Conservation (phyloP, 2,888 invertebrate species). For the Acanthococcus lagerstroemiae region DNA sequence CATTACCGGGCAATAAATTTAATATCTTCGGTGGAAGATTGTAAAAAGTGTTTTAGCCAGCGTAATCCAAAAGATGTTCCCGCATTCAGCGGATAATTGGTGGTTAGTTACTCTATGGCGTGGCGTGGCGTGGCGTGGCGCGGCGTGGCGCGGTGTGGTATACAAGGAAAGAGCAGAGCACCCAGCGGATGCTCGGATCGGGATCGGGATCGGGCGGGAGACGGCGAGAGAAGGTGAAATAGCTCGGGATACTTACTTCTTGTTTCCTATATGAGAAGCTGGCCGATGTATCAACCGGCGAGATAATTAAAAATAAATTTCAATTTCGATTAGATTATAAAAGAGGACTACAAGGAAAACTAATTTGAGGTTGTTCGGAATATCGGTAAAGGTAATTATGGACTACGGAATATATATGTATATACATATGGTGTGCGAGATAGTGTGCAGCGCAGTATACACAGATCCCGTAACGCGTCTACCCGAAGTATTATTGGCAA, state of each 20-base stretch:
- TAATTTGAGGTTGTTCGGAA: conserved; percentile 28
- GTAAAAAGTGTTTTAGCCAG: no score
- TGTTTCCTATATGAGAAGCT: conserved; percentile 8
- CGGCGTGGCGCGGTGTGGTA: not conserved
- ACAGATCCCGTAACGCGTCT: not conserved
- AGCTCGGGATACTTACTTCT: conserved; percentile 18
- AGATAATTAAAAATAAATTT: conserved; percentile 31
- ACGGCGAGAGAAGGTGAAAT: not conserved
- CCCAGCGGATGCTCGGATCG: not conserved
- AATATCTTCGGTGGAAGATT: no score
- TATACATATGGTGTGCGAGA: conserved; percentile 11
- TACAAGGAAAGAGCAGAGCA: no score
- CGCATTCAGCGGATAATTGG: no score
- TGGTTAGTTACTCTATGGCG: no score
- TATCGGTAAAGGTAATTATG: conserved; percentile 28
- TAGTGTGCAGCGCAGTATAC: not conserved
- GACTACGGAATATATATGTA: conserved; percentile 13
- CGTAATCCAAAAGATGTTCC: no score
- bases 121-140: not conserved
- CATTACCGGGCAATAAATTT: no score
- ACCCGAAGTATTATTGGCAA: not conserved
- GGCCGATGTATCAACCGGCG: conserved; percentile 27
- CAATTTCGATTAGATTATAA: conserved; percentile 31
- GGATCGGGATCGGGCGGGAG: not conserved
- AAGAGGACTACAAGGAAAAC: conserved; percentile 30